These are phyloP conservation scores for Bergia puertoricense DNA, from an alignment of 92 coral and sea anemone species.

Conservation along the genomic window DNA sequence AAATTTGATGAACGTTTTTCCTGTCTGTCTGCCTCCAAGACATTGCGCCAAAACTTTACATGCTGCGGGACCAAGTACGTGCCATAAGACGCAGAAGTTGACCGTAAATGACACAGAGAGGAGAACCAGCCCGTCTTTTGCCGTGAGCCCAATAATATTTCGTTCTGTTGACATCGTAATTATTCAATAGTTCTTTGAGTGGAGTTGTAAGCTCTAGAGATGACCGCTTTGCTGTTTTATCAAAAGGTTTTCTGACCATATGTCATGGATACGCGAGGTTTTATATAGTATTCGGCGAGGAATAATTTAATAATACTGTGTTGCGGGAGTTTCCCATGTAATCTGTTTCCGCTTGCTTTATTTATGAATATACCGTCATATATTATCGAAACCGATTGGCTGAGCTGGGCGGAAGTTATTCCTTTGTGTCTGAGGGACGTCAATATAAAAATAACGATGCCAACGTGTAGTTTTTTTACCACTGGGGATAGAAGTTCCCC, in stretches of 20 bases:
- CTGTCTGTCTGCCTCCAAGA: background rate
- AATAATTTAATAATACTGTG: background rate
- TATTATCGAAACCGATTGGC: background rate
- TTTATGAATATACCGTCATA: background rate
- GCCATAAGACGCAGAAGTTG: conserved; percentile 75
- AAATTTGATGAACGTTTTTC: conserved; percentile 3
- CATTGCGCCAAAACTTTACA: conserved; percentile 51
- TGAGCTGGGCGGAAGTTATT: background rate
- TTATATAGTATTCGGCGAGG: too few species aligned
- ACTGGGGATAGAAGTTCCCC: background rate
- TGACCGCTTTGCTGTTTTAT: background rate
- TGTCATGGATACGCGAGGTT: background rate
- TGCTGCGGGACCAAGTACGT: conserved; percentile 57
- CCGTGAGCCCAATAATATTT: conserved; percentile 32
- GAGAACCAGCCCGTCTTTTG: conserved; percentile 57
- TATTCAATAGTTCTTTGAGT: background rate
- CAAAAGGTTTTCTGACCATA: background rate
- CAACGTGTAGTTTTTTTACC: too few species aligned
- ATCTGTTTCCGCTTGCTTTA: background rate
- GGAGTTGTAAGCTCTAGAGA: background rate
- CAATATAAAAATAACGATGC: background rate
- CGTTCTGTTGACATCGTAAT: conserved; percentile 11
- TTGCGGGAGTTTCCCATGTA: background rate
- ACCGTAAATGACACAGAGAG: conserved; percentile 72
- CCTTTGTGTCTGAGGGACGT: background rate